Evolutionary conservation across 2,888 invertebrate species (phyloP).

Genomic region (Chromoteleia sp.): DNA sequence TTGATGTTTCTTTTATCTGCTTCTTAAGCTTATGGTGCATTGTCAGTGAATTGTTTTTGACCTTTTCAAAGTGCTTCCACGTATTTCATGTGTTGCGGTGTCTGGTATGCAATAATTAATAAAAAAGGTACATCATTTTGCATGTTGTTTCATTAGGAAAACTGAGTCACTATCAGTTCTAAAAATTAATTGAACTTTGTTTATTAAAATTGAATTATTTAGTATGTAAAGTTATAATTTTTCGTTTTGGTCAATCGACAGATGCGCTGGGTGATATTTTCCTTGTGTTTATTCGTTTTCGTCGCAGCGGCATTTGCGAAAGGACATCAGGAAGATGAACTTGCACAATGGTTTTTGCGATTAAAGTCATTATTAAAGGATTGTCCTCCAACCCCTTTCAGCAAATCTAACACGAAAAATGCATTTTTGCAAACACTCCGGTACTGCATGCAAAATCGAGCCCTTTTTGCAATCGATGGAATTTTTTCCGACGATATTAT

Average conservation of each 20-base stretch:
- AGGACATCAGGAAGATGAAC: conserved; percentile 69
- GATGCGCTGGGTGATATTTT: conserved; percentile 73
- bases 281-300: conserved; percentile 67
- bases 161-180: too few relatives aligned
- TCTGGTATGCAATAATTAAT: conserved; percentile 13
- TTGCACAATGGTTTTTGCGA: conserved; percentile 74
- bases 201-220: neutral
- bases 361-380: conserved; percentile 75
- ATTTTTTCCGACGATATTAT: conserved; percentile 87
- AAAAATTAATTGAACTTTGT: too few relatives aligned
- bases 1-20: neutral
- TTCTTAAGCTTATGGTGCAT: conserved; percentile 8
- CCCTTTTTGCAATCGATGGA: conserved; percentile 87
- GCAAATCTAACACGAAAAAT: conserved; percentile 66
- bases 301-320: conserved; percentile 56
- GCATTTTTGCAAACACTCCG: conserved; percentile 76
- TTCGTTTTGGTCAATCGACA: conserved; percentile 48
- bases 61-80: neutral
- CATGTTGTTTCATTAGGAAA: too few relatives aligned
- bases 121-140: conserved; percentile 7
- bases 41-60: neutral
- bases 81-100: neutral
- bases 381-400: conserved; percentile 74
- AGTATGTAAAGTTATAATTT: neutral
- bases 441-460: conserved; percentile 77